Percentiles rank a stretch among this genome's conserved stretches.
These are phyloP conservation scores for Dione juno DNA, from an alignment of 2,888 invertebrate genomes.

Conservation along the genomic window DNA sequence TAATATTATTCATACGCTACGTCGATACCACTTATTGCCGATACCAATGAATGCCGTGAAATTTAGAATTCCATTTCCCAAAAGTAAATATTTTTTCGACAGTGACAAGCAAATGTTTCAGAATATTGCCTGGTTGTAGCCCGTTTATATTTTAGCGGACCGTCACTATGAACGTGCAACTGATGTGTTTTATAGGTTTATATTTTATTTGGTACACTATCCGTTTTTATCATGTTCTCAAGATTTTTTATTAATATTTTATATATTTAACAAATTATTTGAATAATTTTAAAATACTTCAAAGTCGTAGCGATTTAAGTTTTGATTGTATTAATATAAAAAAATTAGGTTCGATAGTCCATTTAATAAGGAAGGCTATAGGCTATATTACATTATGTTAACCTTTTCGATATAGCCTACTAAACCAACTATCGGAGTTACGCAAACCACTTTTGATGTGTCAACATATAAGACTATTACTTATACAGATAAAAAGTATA, in stretches of 20 bases:
- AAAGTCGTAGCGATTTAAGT: too few species aligned
- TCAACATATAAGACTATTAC: too few species aligned
- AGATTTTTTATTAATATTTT: background rate
- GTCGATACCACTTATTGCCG: constrained; percentile 32
- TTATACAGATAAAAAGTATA: too few species aligned
- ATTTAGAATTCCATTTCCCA: constrained; percentile 37
- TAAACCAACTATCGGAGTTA: too few species aligned
- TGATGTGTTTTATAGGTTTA: background rate
- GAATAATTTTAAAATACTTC: too few species aligned
- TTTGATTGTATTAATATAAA: too few species aligned
- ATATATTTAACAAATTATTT: too few species aligned
- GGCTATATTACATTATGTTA: too few species aligned
- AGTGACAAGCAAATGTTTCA: constrained; percentile 28
- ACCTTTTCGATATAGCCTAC: too few species aligned
- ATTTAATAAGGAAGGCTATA: too few species aligned
- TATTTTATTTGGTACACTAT: background rate
- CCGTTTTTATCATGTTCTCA: background rate
- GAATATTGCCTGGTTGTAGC: constrained; percentile 23
- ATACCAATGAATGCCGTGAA: constrained; percentile 27
- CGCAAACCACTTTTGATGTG: too few species aligned
- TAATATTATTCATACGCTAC: constrained; percentile 34
- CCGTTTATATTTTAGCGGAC: constrained; percentile 34
- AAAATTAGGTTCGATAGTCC: too few species aligned
- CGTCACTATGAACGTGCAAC: constrained; percentile 8
- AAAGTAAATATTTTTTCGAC: constrained; percentile 36